These are phyloP conservation scores for Aptenodytes forsteri DNA, from an alignment of 2,113 vertebrate species.

Conservation along the genomic window DNA sequence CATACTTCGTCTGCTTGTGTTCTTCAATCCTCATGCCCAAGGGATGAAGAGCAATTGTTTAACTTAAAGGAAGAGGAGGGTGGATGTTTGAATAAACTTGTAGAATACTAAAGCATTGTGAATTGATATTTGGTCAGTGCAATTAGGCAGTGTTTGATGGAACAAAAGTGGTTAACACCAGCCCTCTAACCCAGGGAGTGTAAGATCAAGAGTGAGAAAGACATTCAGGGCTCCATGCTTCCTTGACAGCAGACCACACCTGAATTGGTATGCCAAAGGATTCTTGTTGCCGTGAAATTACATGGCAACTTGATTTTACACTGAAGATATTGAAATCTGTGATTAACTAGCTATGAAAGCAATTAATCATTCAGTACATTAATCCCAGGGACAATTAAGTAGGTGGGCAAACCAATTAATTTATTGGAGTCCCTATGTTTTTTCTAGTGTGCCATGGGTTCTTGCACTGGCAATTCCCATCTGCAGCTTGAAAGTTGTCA, in stretches of 20 bases:
- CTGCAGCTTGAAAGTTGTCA: not conserved
- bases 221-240: not conserved
- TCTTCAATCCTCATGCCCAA: not conserved
- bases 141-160: not conserved
- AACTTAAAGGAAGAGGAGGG: not conserved
- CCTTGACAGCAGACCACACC: not conserved
- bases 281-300: not conserved
- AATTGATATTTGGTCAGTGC: not conserved
- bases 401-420: slow-evolving; percentile 4
- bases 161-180: not conserved
- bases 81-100: not conserved
- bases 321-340: not conserved
- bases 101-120: not conserved
- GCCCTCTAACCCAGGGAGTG: not conserved
- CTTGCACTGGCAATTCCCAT: not conserved
- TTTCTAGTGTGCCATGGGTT: not conserved
- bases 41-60: not conserved
- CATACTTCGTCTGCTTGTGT: not conserved
- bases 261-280: not conserved
- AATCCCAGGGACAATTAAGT: slow-evolving; percentile 3
- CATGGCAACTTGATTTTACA: not conserved
- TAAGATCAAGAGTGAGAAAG: not conserved
- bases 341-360: not conserved
- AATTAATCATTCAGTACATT: slow-evolving; percentile 24
- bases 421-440: not conserved